A percentile compares a stretch with the other conserved stretches of the same genome.
Conservation (phyloP, 2,113 vertebrate species). For the Telmatochromis brichardi region DNA sequence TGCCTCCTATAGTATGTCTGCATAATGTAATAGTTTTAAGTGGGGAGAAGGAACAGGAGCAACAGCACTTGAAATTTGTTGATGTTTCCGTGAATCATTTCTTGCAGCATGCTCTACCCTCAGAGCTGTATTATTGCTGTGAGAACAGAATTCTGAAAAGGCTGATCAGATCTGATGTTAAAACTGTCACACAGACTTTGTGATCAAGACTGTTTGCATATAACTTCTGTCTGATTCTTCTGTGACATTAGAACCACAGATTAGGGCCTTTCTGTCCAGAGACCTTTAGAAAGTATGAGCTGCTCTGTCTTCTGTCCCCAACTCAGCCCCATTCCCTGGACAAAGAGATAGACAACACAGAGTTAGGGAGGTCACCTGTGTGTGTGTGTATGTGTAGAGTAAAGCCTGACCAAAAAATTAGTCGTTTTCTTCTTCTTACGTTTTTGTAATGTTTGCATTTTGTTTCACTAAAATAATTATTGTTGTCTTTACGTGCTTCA, state of each 20-base stretch:
- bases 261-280: neutral
- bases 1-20: neutral
- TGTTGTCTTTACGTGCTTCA: constrained; percentile 47
- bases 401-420: neutral
- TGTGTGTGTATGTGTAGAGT: neutral
- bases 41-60: neutral
- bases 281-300: constrained; percentile 10
- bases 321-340: neutral
- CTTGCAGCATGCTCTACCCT: neutral
- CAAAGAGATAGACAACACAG: neutral
- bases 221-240: neutral
- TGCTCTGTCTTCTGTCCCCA: neutral
- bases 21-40: neutral
- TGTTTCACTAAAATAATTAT: neutral
- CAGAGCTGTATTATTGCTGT: neutral
- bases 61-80: neutral
- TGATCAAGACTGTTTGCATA: neutral
- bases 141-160: neutral
- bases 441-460: neutral
- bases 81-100: neutral
- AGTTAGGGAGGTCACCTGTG: neutral
- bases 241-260: neutral
- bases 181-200: neutral
- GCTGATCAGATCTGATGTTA: neutral
- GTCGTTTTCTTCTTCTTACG: neutral